A percentile compares a stretch with the other conserved stretches of the same genome.
These are phyloP conservation scores for Pollenia griseotomentosa DNA, from an alignment of 2,888 invertebrate species.

Conservation along the genomic window DNA sequence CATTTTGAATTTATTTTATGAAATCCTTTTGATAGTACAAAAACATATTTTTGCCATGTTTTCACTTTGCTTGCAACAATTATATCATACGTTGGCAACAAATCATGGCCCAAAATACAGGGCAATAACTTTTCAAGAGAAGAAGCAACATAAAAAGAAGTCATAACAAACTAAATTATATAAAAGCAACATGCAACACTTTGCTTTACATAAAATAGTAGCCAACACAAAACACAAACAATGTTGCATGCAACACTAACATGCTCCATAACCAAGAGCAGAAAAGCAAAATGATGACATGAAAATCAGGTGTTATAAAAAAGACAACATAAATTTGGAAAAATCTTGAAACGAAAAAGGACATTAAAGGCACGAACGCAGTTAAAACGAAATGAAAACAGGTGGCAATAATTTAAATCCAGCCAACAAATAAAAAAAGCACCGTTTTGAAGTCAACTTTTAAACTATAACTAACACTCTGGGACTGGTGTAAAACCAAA, in stretches of 20 bases:
- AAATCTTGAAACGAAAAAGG: slow-evolving; percentile 18
- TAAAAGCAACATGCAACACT: slow-evolving; percentile 72
- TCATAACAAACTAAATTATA: slow-evolving; percentile 69
- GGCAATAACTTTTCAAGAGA: slow-evolving; percentile 24
- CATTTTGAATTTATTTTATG: slow-evolving; percentile 56
- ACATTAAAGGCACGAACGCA: slow-evolving; percentile 33
- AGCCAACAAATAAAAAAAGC: too few relatives aligned
- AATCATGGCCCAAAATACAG: slow-evolving; percentile 63
- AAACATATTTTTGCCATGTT: slow-evolving; percentile 68
- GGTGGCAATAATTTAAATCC: slow-evolving; percentile 55
- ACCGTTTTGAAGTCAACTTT: neutral
- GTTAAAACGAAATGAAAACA: slow-evolving; percentile 46
- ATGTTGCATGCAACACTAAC: slow-evolving; percentile 71
- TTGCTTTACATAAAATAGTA: slow-evolving; percentile 69
- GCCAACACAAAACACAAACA: slow-evolving; percentile 50
- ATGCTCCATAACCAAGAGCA: slow-evolving; percentile 25
- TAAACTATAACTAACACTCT: neutral
- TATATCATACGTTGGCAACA: slow-evolving; percentile 69
- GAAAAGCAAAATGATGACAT: slow-evolving; percentile 67
- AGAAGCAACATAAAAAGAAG: slow-evolving; percentile 17
- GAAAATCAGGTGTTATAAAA: slow-evolving; percentile 73
- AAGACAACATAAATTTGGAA: slow-evolving; percentile 67
- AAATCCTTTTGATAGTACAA: slow-evolving; percentile 62
- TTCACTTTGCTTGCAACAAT: slow-evolving; percentile 65
- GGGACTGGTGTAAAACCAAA: neutral